Evolutionary conservation across 2,888 invertebrate species (phyloP).

Genomic region (Onthophagus sagittarius): DNA sequence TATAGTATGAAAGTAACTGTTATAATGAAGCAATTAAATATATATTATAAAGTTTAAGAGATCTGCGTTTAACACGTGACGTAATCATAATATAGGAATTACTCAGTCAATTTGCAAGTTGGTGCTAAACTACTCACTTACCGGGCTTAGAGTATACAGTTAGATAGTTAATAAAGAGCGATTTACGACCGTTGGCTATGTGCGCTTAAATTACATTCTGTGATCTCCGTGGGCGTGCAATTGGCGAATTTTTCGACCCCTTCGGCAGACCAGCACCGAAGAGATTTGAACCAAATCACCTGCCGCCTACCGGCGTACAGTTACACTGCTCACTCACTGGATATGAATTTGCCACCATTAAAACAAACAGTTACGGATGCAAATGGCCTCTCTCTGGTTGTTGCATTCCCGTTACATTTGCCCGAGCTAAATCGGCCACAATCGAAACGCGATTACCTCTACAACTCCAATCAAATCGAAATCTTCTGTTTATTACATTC

Average conservation of each 20-base stretch:
- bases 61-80: not conserved
- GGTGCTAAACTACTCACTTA: not conserved
- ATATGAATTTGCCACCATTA: conserved; percentile 20
- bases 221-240: not conserved
- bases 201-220: not conserved
- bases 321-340: conserved; percentile 14
- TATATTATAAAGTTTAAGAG: not conserved
- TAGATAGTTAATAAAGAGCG: not conserved
- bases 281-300: not conserved
- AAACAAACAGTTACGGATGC: conserved; percentile 24
- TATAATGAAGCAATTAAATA: not conserved
- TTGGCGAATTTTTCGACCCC: not conserved
- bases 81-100: not conserved
- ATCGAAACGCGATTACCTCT: conserved; percentile 17
- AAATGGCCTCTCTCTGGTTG: conserved; percentile 2
- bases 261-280: not conserved
- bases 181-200: not conserved
- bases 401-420: conserved; percentile 20
- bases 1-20: not conserved
- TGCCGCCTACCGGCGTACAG: not conserved
- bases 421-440: conserved; percentile 17
- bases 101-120: not conserved
- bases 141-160: not conserved
- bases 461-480: conserved; percentile 12
- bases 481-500: not conserved